Evolutionary conservation across 2,113 vertebrate species (phyloP).

Genomic region (Centropristis striata): DNA sequence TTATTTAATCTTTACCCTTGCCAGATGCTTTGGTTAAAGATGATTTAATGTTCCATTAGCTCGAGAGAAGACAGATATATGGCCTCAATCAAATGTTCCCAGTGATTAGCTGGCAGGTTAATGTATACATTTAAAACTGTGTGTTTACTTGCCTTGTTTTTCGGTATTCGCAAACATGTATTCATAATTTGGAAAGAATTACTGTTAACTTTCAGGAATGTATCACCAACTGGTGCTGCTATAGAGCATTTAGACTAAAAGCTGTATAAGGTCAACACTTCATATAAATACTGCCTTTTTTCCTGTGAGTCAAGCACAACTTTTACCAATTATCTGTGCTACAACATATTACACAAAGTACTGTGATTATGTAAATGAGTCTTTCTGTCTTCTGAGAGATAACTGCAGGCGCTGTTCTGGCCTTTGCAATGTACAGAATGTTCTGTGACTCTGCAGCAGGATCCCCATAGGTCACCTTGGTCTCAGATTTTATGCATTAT

Average conservation of each 20-base stretch:
- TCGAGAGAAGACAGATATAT: conserved; percentile 1
- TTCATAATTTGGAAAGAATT: neutral
- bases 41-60: conserved; percentile 9
- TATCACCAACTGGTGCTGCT: neutral
- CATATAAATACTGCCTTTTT: neutral
- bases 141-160: neutral
- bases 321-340: neutral
- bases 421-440: neutral
- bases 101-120: neutral
- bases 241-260: conserved; percentile 2
- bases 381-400: neutral
- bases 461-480: too few relatives aligned
- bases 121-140: neutral
- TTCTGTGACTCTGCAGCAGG: conserved; percentile 6
- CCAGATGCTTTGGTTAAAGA: neutral
- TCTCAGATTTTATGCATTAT: neutral
- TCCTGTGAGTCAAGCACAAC: neutral
- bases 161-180: neutral
- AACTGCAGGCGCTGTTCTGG: neutral
- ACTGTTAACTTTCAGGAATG: neutral
- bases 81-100: conserved; percentile 1
- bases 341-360: neutral
- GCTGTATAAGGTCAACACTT: neutral
- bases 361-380: neutral
- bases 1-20: conserved; percentile 1